These are phyloP conservation scores for Glyphotaelius pellucidus DNA, from an alignment of 2,888 invertebrate genomes.

Conservation along the genomic window DNA sequence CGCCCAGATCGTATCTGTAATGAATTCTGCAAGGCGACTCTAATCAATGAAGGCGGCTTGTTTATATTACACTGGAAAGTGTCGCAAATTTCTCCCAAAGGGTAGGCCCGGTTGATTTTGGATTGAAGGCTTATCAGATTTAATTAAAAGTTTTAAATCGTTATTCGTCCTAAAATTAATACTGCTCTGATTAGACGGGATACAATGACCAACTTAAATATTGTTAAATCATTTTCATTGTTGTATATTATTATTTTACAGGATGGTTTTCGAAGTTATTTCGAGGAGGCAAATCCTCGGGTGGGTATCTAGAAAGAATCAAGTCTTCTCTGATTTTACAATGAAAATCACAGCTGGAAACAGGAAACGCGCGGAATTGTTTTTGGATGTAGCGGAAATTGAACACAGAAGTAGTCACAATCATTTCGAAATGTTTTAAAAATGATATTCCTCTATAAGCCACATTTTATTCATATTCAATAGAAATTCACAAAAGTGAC, in stretches of 20 bases:
- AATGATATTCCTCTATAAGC: background rate
- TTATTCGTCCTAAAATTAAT: conserved; percentile 26
- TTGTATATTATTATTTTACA: background rate
- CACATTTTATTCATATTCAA: background rate
- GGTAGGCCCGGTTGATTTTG: conserved; percentile 38
- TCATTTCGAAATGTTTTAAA: background rate
- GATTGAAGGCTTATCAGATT: conserved; percentile 45
- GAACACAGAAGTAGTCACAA: background rate
- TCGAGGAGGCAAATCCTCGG: background rate
- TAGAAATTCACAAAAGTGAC: background rate
- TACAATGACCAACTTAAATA: background rate
- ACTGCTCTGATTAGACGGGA: background rate
- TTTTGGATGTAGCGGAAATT: background rate
- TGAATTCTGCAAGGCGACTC: conserved; percentile 42
- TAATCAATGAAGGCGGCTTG: conserved; percentile 40
- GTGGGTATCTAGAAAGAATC: background rate
- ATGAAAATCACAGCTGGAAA: background rate
- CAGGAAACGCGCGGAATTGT: background rate
- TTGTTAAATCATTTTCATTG: background rate
- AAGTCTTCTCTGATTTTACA: background rate
- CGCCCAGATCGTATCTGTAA: conserved; percentile 36
- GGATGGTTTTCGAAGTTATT: background rate
- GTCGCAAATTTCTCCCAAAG: conserved; percentile 32
- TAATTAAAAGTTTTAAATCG: conserved; percentile 44
- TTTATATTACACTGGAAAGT: conserved; percentile 18